Evolutionary conservation across 64 coral and sea anemone genomes (phyloP).

Genomic region (Hydrozoanthus tunicans): DNA sequence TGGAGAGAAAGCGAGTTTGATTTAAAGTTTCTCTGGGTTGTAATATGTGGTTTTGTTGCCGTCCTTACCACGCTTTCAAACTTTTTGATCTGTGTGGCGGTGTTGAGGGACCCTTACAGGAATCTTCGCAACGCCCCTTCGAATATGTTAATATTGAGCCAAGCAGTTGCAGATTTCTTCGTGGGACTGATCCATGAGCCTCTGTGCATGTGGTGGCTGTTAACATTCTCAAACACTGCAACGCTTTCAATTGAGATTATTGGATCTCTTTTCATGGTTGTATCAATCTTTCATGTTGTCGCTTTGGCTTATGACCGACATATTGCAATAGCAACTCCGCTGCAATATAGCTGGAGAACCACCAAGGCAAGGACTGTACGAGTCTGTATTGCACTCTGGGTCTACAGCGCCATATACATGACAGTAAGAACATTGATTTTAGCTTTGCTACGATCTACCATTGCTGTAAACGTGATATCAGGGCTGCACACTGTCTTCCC

Average conservation of each 20-base stretch:
- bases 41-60: constrained; percentile 7
- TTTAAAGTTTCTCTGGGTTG: constrained; percentile 62
- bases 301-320: constrained; percentile 64
- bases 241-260: constrained; percentile 51
- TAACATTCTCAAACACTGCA: constrained; percentile 62
- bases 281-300: constrained; percentile 71
- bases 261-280: constrained; percentile 72
- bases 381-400: constrained; percentile 51
- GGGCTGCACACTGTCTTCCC: constrained; percentile 70
- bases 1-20: constrained; percentile 75
- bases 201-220: constrained; percentile 74
- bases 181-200: constrained; percentile 65
- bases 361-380: constrained; percentile 10
- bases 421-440: constrained; percentile 46
- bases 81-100: constrained; percentile 44
- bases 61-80: constrained; percentile 48
- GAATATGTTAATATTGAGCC: constrained; percentile 73
- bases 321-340: constrained; percentile 62
- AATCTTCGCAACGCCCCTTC: constrained; percentile 59
- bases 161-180: constrained; percentile 76
- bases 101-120: constrained; percentile 70
- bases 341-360: constrained; percentile 34
- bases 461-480: constrained; percentile 51
- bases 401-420: constrained; percentile 64
- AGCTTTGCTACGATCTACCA: not conserved